Percentiles rank a stretch among this genome's conserved stretches.
Conservation (phyloP, 2,888 invertebrate genomes). For the Lycaena phlaeas region DNA sequence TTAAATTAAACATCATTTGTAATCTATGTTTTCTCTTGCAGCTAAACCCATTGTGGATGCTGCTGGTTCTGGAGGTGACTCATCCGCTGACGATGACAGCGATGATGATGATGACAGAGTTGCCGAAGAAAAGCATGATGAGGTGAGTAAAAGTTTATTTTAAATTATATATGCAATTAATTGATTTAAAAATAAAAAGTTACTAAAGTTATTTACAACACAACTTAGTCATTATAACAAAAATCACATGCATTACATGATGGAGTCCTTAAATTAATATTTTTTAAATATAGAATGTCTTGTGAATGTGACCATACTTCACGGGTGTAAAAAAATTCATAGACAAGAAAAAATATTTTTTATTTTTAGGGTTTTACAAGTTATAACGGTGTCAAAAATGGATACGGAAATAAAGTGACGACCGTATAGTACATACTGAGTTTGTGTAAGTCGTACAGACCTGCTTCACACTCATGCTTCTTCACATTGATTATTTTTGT, state of each 20-base stretch:
- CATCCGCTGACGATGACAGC: slow-evolving; percentile 83
- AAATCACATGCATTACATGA: no score
- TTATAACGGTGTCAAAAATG: slow-evolving; percentile 69
- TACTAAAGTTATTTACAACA: no score
- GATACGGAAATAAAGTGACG: slow-evolving; percentile 63
- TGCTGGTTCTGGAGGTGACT: slow-evolving; percentile 74
- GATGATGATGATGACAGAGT: slow-evolving; percentile 80
- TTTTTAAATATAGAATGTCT: no score
- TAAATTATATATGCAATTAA: no score
- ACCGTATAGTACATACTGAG: slow-evolving; percentile 58
- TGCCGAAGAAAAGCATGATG: slow-evolving; percentile 77
- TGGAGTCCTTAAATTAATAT: no score
- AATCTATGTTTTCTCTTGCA: slow-evolving; percentile 19
- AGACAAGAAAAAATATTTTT: slow-evolving; percentile 20
- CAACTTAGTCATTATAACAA: no score
- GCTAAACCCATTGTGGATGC: slow-evolving; percentile 34
- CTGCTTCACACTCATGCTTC: slow-evolving; percentile 38
- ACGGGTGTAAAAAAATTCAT: no score
- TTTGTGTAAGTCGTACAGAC: slow-evolving; percentile 48
- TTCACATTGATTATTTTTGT: slow-evolving; percentile 23
- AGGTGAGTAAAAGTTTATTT: slow-evolving; percentile 52
- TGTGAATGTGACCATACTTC: no score
- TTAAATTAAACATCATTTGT: no score
- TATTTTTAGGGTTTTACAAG: slow-evolving; percentile 71
- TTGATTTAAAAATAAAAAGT: no score